A percentile compares a stretch with the other conserved stretches of the same genome.
phyloP scores from a whole-genome alignment of 1,140 invertebrate species.

The Habropoda laboriosa region DNA sequence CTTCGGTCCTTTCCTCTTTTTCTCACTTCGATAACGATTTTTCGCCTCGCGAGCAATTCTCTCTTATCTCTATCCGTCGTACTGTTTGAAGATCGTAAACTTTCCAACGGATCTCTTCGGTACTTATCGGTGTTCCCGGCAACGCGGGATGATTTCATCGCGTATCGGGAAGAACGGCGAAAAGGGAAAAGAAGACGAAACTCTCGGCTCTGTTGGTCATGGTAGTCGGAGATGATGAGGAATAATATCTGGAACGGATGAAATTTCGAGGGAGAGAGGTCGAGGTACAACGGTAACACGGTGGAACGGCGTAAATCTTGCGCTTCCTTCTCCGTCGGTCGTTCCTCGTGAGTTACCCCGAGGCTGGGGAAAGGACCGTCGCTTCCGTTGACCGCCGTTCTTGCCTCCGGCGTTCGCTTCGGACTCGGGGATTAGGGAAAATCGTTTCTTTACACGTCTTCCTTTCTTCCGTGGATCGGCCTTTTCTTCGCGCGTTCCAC shows the following conservation, averaged over 20 bases:
- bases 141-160: constrained; percentile 51
- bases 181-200: too few species aligned
- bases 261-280: constrained; percentile 64
- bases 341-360: neutral
- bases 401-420: constrained; percentile 27
- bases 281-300: constrained; percentile 54
- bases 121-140: neutral
- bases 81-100: constrained; percentile 76
- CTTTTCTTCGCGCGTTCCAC: constrained; percentile 24
- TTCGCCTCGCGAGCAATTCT: constrained; percentile 19
- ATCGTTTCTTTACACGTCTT: constrained; percentile 40
- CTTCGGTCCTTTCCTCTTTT: neutral
- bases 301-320: constrained; percentile 76
- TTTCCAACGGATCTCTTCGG: too few species aligned
- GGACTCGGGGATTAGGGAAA: constrained; percentile 59
- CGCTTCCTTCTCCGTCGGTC: neutral
- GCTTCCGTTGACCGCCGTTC: constrained; percentile 65
- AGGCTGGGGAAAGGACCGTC: constrained; percentile 28
- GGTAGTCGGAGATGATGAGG: constrained; percentile 73
- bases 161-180: too few species aligned
- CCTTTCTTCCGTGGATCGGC: constrained; percentile 26
- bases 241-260: constrained; percentile 79
- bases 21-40: constrained; percentile 70
- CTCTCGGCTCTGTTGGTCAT: too few species aligned
- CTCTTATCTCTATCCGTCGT: constrained; percentile 50